Evolutionary conservation across 1,140 invertebrate species (phyloP), one percentile per base, ranked within the genome.

Genomic region (Sarcophaga bullata): DNA sequence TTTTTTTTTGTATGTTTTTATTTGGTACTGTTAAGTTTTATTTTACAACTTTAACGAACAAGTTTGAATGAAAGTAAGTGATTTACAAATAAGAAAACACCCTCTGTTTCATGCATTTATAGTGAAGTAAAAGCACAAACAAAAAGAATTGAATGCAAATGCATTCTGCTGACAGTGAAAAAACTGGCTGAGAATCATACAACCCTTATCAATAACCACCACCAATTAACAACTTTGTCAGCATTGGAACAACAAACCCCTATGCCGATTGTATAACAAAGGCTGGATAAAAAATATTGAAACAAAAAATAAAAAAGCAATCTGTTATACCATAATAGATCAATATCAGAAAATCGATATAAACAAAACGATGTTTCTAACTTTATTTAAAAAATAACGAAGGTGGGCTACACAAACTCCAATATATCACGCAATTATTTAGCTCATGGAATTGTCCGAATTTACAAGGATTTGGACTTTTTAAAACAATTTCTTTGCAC

Each of bases 191-290:
- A 68, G 19, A 19, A 68, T 19, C 8, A 19, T 68, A n/a, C 62
- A 19, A 68, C 62, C 62, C 62, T 68, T 68, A 68, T 68, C 19
- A 19, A 9, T 25, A 68, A 68, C 62, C 15, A 68, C 62, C 62
- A 68, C 62, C n/a, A 58, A 68, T 17, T 25, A 19, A 19, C n/a
- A 25, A n/a, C 62, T 9, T 10, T 52, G 13, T 52, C 50, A 13
- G 13, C 13, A 52, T 13, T 52, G 50, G 8, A 52, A 25, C 17
- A 19, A 68, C 15, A 10, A 68, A 68, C 62, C 62, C 54, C 62
- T 68, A 8, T 15, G n/a, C 6, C 17, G 9, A 68, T 19, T 19
- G n/a, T 17, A 68, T 58, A n/a, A 58, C 54, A 58, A 58, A 58
- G 6, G 54, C 3, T 3, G 4, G 4, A 4, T 37, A 37, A 37